phyloP scores from a whole-genome alignment of 64 coral and sea anemone genomes.

The Montipora efflorescens region DNA sequence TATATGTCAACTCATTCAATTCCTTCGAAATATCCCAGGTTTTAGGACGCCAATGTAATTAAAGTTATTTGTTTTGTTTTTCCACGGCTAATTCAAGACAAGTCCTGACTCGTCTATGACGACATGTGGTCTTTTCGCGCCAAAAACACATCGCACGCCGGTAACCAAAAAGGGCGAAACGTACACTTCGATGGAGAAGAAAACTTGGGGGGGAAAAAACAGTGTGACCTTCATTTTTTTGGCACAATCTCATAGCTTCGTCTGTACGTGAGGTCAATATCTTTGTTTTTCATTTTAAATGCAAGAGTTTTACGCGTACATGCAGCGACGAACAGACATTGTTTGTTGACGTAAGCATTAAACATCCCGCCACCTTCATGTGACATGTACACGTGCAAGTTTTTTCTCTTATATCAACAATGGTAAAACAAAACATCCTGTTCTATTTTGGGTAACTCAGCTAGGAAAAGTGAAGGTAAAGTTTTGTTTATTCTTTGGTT shows the following conservation, averaged over 20 bases:
- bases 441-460: too few relatives aligned
- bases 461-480: too few relatives aligned
- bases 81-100: background rate
- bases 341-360: background rate
- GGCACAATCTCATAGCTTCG: too few relatives aligned
- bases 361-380: background rate
- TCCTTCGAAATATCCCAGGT: too few relatives aligned
- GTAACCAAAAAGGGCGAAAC: background rate
- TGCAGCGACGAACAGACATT: background rate
- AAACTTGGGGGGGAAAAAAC: too few relatives aligned
- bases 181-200: background rate
- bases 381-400: background rate
- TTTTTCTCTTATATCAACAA: background rate
- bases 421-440: too few relatives aligned
- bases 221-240: too few relatives aligned
- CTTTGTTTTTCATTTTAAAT: background rate
- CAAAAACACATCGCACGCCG: background rate
- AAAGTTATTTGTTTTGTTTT: background rate
- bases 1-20: too few relatives aligned
- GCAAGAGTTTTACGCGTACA: background rate
- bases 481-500: too few relatives aligned
- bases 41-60: background rate
- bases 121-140: background rate
- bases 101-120: background rate
- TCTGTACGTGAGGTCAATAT: background rate